Percentiles rank a stretch among this genome's conserved stretches.
These are phyloP conservation scores for Calephelis perditalis DNA, from an alignment of 2,888 invertebrate genomes.

Conservation along the genomic window DNA sequence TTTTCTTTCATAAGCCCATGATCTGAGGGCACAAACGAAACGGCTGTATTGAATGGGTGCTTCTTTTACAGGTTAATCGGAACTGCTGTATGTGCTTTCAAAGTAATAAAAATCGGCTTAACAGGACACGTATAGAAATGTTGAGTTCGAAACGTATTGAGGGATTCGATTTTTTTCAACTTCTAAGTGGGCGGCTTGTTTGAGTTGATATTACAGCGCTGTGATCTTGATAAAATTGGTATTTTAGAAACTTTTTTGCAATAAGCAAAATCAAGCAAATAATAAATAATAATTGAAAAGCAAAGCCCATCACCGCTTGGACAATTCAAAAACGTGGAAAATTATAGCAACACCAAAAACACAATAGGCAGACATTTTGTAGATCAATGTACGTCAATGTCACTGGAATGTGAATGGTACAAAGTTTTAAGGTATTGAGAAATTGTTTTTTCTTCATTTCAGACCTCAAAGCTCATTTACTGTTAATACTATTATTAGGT, in stretches of 20 bases:
- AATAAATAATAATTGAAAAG: too few species aligned
- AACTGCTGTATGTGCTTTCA: conserved; percentile 57
- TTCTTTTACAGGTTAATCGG: conserved; percentile 55
- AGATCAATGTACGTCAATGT: too few species aligned
- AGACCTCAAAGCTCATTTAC: too few species aligned
- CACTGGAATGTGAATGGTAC: too few species aligned
- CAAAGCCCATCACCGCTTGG: too few species aligned
- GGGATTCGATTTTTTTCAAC: conserved; percentile 32
- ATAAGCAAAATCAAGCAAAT: too few species aligned
- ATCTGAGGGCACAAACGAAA: conserved; percentile 20
- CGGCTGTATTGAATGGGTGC: conserved; percentile 38
- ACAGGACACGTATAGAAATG: conserved; percentile 46
- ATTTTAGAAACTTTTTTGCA: background rate
- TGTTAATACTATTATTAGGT: too few species aligned
- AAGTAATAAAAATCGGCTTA: conserved; percentile 73
- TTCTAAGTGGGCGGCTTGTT: conserved; percentile 23
- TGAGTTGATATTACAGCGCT: conserved; percentile 21
- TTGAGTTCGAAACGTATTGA: conserved; percentile 47
- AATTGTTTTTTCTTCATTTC: too few species aligned
- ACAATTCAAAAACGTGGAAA: too few species aligned
- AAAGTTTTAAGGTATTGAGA: too few species aligned
- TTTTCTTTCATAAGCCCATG: conserved; percentile 28
- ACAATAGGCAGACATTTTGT: too few species aligned
- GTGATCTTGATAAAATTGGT: conserved; percentile 26
- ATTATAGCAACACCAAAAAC: too few species aligned